Base-by-base conservation (phyloP, 2,113 vertebrate species). In the Percopsis transmontana region DNA sequence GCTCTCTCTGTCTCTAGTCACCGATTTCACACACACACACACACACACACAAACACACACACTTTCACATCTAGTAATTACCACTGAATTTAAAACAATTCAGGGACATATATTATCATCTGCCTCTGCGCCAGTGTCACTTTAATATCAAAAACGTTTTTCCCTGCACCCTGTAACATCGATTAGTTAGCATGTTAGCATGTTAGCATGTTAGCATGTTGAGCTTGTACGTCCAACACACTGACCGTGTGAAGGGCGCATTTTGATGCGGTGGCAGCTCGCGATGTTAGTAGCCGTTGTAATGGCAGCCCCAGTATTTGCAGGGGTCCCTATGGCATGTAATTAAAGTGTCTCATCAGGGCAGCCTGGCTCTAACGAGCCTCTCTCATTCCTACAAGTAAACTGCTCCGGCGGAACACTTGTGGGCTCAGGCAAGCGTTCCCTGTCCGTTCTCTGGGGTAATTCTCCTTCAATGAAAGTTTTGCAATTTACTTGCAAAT, bases 291-390 rank as follows among this genome's bases (percentile, higher is more conserved):
- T 74, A 65, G 72, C 70, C 62, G 79, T 76, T 83, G 76, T 73
- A 80, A 76, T 62, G 77, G 70, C 72, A 82, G 64, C 75, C 79
- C 54, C 38, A 74, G 58, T 66, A 70, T 66, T 81, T 60, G 57
- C 66, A 61, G 68, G 20, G 66, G 76, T 80, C 82, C 72, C 80
- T 68, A 45, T 76, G 78, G 85, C 81, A 73, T 76, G 78, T 87
- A 85, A 87, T 89, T 89, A 89, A 89, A 87, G 65, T 71, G 79
- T 77, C 79, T 87, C 85, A 83, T 83, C 81, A 66, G 85, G 81
- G 76, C 85, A 77, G 39, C 64, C 63, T 42, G 2, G 71, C 72
- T 67, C 68, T 86, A 86, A 90, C 82, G 82, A 89, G 82, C 79
- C 68, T 66, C 82, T 79, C 72, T 74, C 79, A 75, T 84, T 81